These are phyloP conservation scores for Oncorhynchus keta DNA, from an alignment of 2,113 vertebrate genomes.

Conservation along the genomic window DNA sequence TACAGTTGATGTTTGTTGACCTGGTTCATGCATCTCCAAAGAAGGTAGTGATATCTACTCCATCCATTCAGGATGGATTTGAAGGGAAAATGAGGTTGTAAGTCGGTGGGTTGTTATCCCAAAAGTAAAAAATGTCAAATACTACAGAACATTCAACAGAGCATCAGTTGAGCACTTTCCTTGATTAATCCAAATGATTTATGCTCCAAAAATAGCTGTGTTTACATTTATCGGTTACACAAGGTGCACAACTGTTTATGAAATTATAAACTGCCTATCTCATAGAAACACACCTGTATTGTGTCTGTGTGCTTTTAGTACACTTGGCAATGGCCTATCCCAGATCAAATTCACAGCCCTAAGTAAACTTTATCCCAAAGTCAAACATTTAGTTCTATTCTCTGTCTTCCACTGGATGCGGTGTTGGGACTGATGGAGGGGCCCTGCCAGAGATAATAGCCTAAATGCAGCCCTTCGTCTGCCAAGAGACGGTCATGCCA, in stretches of 20 bases:
- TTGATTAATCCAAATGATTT: background rate
- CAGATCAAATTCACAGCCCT: slow-evolving; percentile 13
- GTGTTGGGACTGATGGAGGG: background rate
- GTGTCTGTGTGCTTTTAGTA: slow-evolving; percentile 26
- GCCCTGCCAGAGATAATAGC: background rate
- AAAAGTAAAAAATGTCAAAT: background rate
- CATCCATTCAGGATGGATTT: background rate
- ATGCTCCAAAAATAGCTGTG: background rate
- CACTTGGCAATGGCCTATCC: slow-evolving; percentile 24
- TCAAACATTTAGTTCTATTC: slow-evolving; percentile 20
- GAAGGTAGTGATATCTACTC: background rate
- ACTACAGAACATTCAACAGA: background rate
- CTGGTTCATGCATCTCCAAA: background rate
- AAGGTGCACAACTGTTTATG: background rate
- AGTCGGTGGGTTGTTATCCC: background rate
- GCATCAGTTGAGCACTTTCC: background rate
- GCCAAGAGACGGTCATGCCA: background rate
- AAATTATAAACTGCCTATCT: slow-evolving; percentile 24
- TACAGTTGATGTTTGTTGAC: background rate
- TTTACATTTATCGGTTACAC: background rate
- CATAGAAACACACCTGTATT: slow-evolving; percentile 11
- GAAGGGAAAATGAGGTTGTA: background rate
- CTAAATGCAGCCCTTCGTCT: background rate
- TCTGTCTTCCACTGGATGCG: background rate
- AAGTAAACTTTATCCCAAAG: slow-evolving; percentile 26